Evolutionary conservation across 2,797 vertebrate genomes (phyloP).

Genomic region (Rhinatrema bivittatum): DNA sequence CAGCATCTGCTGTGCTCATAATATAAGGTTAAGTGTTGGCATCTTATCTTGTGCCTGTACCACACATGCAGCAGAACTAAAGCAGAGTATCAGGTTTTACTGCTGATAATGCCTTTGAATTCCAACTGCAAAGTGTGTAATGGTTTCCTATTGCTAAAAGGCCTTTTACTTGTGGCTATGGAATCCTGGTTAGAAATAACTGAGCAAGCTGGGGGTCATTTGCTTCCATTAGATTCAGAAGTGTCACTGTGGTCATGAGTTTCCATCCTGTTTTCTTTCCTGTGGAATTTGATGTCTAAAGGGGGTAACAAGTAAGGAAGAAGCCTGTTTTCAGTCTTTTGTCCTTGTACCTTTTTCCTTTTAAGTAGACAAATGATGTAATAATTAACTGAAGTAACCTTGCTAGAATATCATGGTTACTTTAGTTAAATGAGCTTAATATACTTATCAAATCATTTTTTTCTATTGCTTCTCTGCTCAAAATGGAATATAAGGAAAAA

Average conservation of each 20-base stretch:
- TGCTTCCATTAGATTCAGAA: constrained; percentile 14
- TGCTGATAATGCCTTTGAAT: constrained; percentile 22
- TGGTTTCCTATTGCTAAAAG: constrained; percentile 7
- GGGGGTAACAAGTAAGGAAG: constrained; percentile 18
- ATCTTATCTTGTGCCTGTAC: constrained; percentile 27
- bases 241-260: constrained; percentile 16
- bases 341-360: constrained; percentile 3
- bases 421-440: too few relatives aligned
- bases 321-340: constrained; percentile 12
- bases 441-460: too few relatives aligned
- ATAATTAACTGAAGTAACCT: constrained; percentile 44
- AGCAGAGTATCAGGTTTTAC: not conserved
- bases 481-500: too few relatives aligned
- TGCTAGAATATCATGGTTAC: constrained; percentile 16
- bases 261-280: constrained; percentile 29
- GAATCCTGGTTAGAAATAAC: constrained; percentile 11
- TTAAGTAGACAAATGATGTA: too few relatives aligned
- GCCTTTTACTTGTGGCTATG: constrained; percentile 6
- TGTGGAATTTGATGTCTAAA: constrained; percentile 20
- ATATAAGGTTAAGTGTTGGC: constrained; percentile 30
- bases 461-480: too few relatives aligned
- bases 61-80: constrained; percentile 11
- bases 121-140: constrained; percentile 14
- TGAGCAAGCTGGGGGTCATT: constrained; percentile 13
- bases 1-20: constrained; percentile 16